Evolutionary conservation across 2,797 vertebrate genomes (phyloP), one percentile per base, ranked within the genome.

Genomic region (Gymnothorax javanicus): DNA sequence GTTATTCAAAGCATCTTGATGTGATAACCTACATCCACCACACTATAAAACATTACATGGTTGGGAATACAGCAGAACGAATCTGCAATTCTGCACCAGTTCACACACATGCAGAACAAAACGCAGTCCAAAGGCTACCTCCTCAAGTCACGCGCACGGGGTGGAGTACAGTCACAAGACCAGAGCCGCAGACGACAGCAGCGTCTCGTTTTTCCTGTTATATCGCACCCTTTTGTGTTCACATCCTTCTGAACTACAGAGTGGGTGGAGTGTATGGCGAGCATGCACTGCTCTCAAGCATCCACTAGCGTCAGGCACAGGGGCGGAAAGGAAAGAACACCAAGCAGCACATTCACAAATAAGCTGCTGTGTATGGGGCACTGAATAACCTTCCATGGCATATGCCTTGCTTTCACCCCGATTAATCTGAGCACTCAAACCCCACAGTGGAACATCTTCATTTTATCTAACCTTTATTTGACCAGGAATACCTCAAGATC

Each of bases 181-280:
- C 7, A 8, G n/a, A 43, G 50, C 11, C 4, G 27, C 7, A 75
- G 73, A 27, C 11, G 12, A 11, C 52, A 27, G 8, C 54, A 25
- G 52, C 12, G 8, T 57, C 64, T n/a, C 20, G 81, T 57, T 58
- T 71, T 82, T 83, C 86, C 81, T 73, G 86, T 83, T 83, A 59
- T 59, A 50, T 73, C 57, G 67, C 9, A 52, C 27, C 11, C 33
- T 33, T 57, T 75, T 52, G 64, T 60, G 67, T 50, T 62, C 57
- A 57, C 69, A 54, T 84, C 86, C 86, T n/a, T 75, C 4, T 87
- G 82, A 75, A 54, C 56, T 62, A 17, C 50, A 43, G 33, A 20
- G 86, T 59, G 67, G 86, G 57, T 3, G 56, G 23, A 83, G 69
- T n/a, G 57, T 25, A 67, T 12, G 23, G 56, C 43, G 13, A 1